Evolutionary conservation across 2,888 invertebrate species (phyloP).

Genomic region (Rhamnusium bicolor): DNA sequence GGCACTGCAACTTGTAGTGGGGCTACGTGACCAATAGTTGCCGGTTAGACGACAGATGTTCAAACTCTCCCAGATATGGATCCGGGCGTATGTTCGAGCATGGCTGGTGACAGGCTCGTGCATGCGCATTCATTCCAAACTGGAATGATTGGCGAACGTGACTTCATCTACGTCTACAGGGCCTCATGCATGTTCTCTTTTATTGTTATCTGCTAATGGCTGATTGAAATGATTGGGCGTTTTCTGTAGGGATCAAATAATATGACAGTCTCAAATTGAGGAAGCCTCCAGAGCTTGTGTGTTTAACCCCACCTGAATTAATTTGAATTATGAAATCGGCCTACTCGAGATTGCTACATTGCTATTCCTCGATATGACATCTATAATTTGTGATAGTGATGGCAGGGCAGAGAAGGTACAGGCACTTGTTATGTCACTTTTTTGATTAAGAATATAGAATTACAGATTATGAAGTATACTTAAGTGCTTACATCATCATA

Average conservation of each 20-base stretch:
- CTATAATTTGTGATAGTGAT: no score
- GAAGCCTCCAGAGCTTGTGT: slow-evolving; percentile 29
- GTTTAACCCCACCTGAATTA: slow-evolving; percentile 44
- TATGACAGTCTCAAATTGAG: slow-evolving; percentile 50
- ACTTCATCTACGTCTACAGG: slow-evolving; percentile 43
- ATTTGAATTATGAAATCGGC: slow-evolving; percentile 35
- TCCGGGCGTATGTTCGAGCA: slow-evolving; percentile 57
- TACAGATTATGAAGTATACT: no score
- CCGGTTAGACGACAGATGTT: slow-evolving; percentile 49
- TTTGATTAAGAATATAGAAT: no score
- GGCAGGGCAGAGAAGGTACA: no score
- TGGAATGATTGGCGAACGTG: slow-evolving; percentile 57
- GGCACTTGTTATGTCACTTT: no score
- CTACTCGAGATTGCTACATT: no score
- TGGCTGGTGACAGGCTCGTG: slow-evolving; percentile 56
- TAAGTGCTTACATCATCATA: no score
- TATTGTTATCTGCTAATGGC: slow-evolving; percentile 57
- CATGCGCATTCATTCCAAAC: slow-evolving; percentile 46
- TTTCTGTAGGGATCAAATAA: slow-evolving; percentile 43
- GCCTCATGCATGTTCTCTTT: slow-evolving; percentile 50
- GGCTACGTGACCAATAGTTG: slow-evolving; percentile 56
- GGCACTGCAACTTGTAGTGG: slow-evolving; percentile 54
- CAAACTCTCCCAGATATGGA: slow-evolving; percentile 51
- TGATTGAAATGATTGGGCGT: slow-evolving; percentile 54
- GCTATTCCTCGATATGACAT: no score